A percentile compares a stretch with the other conserved stretches of the same genome.
These are phyloP conservation scores for Pediacus dermestoides DNA, from an alignment of 2,888 invertebrate species.

Conservation along the genomic window DNA sequence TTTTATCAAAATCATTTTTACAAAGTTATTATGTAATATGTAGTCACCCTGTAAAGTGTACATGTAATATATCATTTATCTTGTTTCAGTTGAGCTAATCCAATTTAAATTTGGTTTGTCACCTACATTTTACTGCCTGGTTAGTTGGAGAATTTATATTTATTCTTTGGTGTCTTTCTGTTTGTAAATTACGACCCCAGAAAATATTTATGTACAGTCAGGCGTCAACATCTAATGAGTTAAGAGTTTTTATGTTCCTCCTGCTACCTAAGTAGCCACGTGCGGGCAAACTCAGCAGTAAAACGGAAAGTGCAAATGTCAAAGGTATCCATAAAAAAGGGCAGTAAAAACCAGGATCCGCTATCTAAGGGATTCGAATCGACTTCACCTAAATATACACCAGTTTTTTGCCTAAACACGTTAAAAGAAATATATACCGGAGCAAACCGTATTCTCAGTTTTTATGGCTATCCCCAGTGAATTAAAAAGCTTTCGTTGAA, in stretches of 20 bases:
- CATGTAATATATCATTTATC: too few relatives aligned
- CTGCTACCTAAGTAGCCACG: conserved; percentile 18
- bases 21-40: too few relatives aligned
- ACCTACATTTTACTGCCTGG: too few relatives aligned
- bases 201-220: conserved; percentile 2
- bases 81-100: too few relatives aligned
- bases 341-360: conserved; percentile 27
- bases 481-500: conserved; percentile 5
- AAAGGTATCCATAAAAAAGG: conserved; percentile 28
- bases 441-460: conserved; percentile 4
- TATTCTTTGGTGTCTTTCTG: too few relatives aligned
- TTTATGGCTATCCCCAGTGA: conserved; percentile 3
- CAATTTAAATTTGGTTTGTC: too few relatives aligned
- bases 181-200: background rate
- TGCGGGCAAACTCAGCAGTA: conserved; percentile 22
- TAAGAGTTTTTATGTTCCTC: conserved; percentile 16
- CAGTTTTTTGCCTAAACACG: conserved; percentile 4
- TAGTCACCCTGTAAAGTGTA: too few relatives aligned
- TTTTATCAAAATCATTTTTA: too few relatives aligned
- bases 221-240: conserved; percentile 13
- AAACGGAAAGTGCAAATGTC: conserved; percentile 31
- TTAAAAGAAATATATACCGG: conserved; percentile 6
- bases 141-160: too few relatives aligned
- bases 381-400: conserved; percentile 3
- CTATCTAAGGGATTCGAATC: conserved; percentile 6